Evolutionary conservation across 2,797 vertebrate species (phyloP).

Genomic region (Pangasius mekongensis): DNA sequence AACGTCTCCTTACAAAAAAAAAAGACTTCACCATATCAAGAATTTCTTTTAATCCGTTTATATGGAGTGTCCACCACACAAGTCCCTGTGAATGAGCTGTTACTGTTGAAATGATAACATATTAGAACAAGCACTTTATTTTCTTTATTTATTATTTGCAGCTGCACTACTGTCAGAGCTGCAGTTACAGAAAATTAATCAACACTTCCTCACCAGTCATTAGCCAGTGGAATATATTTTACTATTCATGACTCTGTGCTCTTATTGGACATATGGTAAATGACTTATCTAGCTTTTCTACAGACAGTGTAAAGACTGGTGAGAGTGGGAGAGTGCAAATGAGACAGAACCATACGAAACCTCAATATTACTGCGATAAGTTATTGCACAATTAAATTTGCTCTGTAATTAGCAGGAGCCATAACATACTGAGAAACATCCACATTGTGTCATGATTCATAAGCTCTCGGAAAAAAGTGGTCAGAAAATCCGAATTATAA

Average conservation of each 20-base stretch:
- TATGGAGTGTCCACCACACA: background rate
- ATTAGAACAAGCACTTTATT: background rate
- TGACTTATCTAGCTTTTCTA: background rate
- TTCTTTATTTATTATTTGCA: background rate
- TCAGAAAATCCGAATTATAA: background rate
- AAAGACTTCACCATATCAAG: background rate
- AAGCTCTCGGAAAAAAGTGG: background rate
- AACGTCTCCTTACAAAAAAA: background rate
- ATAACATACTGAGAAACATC: conserved; percentile 7
- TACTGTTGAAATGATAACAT: background rate
- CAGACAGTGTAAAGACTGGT: background rate
- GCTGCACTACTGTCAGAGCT: background rate
- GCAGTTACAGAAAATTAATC: background rate
- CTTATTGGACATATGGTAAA: background rate
- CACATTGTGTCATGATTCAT: background rate
- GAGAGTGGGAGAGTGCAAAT: no score
- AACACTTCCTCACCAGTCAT: background rate
- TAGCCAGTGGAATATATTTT: background rate
- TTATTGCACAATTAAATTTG: background rate
- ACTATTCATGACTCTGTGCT: background rate
- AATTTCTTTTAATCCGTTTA: background rate
- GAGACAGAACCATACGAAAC: background rate
- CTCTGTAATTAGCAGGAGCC: conserved; percentile 16
- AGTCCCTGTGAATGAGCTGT: background rate
- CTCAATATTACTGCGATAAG: background rate